Base-by-base conservation (phyloP, 2,888 invertebrate genomes). In the Carpatolechia fugitivella region DNA sequence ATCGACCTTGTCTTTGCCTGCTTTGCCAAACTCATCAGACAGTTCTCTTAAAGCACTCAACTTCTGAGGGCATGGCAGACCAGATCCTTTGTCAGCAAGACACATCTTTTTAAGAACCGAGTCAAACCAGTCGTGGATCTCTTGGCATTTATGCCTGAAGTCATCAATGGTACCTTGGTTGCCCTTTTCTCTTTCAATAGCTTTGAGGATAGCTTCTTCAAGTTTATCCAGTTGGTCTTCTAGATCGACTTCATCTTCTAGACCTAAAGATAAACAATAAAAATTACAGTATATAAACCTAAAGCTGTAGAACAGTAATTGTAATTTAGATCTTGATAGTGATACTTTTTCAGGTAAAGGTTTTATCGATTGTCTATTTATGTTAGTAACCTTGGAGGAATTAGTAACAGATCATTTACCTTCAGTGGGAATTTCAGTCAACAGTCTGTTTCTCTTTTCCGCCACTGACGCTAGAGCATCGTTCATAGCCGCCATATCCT, bases 61-160 rank as follows among this genome's bases (percentile, higher is more conserved):
- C 70, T 97, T 97, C 68, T 96, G 95, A 3, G 92, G 93, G 67
- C 96, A 96, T 41, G 94, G 95, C 2, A 96, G 84, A 11, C 96
- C 96, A 35, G 95, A 95, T 0, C 96, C 96, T 70, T 95, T 96
- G 69, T 97, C 97, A 35, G 96, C 92, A 0, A 93, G 92, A 73
- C 97, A 97, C 80, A 96, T 93, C 66, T 95, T 94, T 70, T 96
- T 96, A 6, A 94, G 92, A 0, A 97, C 85, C 4, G 93, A 91
- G 70, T 97, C 97, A 65, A 97, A 94, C 95, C 95, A 97, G 58
- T 92, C 92, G 64, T 96, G 96, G 41, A 95, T 94, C 56, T 94
- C 94, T 69, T 94, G 94, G 57, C 96, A 92, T 69, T 84, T 87
- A 61, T 93, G 93, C 40, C 96, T 92, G 80, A 96, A 97, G 56